A percentile compares a stretch with the other conserved stretches of the same genome.
These are phyloP conservation scores for Lymantria monacha DNA, from an alignment of 2,888 invertebrate species.

Conservation along the genomic window DNA sequence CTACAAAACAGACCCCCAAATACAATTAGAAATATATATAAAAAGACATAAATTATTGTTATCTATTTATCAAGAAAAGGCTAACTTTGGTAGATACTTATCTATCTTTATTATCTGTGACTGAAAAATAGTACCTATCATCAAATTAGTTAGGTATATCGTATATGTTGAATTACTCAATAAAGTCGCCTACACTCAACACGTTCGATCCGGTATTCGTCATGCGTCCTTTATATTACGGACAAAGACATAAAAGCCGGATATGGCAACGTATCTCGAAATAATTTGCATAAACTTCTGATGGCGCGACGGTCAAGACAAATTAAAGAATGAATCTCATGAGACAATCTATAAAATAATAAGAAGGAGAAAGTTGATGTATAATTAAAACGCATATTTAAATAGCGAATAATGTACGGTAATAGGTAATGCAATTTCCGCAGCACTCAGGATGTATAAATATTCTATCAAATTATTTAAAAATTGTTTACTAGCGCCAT, in stretches of 20 bases:
- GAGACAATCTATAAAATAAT: not conserved
- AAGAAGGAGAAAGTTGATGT: conserved; percentile 3
- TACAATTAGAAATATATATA: no score
- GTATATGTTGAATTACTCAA: no score
- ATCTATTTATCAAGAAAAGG: no score
- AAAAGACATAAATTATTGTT: no score
- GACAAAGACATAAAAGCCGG: conserved; percentile 28
- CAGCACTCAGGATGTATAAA: not conserved
- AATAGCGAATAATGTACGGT: not conserved
- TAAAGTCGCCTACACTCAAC: no score
- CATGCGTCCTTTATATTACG: conserved; percentile 25
- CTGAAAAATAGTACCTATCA: no score
- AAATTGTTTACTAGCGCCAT: conserved; percentile 2
- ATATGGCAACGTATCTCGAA: conserved; percentile 22
- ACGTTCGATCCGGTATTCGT: conserved; percentile 21
- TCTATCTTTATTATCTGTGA: no score
- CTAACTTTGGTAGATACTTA: no score
- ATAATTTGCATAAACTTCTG: conserved; percentile 23
- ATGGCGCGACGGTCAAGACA: conserved; percentile 9
- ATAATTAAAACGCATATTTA: not conserved
- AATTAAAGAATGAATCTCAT: conserved; percentile 4
- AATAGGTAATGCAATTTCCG: not conserved
- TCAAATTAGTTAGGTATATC: no score
- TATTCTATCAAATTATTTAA: no score
- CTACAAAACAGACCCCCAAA: no score